These are phyloP conservation scores for Schizopygopsis pylzovi DNA, from an alignment of 2,797 vertebrate genomes.

Conservation along the genomic window DNA sequence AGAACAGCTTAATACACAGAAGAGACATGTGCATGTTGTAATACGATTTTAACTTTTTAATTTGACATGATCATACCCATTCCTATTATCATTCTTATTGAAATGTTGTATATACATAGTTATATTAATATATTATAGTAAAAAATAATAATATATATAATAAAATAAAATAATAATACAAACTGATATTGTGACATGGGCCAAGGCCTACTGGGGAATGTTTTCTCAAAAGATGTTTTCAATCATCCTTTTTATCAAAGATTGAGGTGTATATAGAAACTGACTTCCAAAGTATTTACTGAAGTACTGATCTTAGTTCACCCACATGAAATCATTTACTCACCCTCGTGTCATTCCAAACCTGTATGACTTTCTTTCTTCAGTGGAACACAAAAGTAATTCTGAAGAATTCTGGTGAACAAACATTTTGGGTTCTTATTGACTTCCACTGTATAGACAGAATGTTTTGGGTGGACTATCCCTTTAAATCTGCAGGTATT, in stretches of 20 bases:
- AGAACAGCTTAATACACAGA: neutral
- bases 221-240: neutral
- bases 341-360: neutral
- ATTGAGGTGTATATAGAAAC: neutral
- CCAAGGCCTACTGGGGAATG: neutral
- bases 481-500: neutral
- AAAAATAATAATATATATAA: neutral
- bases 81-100: neutral
- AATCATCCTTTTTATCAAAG: neutral
- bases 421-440: neutral
- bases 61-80: neutral
- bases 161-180: neutral
- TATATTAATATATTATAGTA: neutral
- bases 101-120: too few relatives aligned
- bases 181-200: neutral
- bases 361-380: neutral
- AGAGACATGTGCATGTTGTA: neutral
- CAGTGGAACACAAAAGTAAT: neutral
- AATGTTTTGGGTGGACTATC: neutral
- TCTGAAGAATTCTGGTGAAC: neutral
- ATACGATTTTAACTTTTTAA: neutral
- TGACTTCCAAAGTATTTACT: neutral
- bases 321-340: neutral
- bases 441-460: neutral
- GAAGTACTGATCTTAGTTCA: neutral